These are phyloP conservation scores for Triplophysa dalaica DNA, from an alignment of 2,113 vertebrate genomes.

Conservation along the genomic window DNA sequence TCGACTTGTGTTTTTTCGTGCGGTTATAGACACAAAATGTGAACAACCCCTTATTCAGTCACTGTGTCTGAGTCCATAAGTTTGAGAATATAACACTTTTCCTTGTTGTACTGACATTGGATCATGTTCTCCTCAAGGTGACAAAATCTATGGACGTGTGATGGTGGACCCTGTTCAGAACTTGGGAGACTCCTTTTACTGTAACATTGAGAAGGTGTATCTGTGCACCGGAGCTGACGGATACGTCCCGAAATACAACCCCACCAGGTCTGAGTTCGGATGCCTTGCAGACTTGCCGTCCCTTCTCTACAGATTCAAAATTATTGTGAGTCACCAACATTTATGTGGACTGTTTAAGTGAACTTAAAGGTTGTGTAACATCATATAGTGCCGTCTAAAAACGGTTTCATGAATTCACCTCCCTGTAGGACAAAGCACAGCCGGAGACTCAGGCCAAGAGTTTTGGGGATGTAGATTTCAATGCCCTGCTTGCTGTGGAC, in stretches of 20 bases:
- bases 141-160: conserved; percentile 87
- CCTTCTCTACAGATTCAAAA: conserved; percentile 89
- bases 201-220: conserved; percentile 94
- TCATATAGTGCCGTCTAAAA: neutral
- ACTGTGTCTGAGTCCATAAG: neutral
- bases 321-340: conserved; percentile 79
- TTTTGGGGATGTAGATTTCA: conserved; percentile 86
- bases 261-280: conserved; percentile 85
- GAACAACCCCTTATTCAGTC: neutral
- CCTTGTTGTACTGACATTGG: neutral
- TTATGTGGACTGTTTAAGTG: neutral
- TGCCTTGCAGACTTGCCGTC: conserved; percentile 91
- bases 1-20: too few species aligned
- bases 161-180: conserved; percentile 98
- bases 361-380: neutral
- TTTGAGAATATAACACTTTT: neutral
- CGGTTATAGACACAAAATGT: too few species aligned
- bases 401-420: neutral
- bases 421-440: conserved; percentile 86
- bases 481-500: conserved; percentile 85
- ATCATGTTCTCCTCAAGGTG: conserved; percentile 72
- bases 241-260: conserved; percentile 94
- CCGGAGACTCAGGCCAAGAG: conserved; percentile 85
- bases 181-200: conserved; percentile 91
- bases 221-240: conserved; percentile 92